Percentiles rank a stretch among this genome's conserved stretches.
Evolutionary conservation across 2,888 invertebrate species (phyloP).

Genomic region (Mechanitis mazaeus): DNA sequence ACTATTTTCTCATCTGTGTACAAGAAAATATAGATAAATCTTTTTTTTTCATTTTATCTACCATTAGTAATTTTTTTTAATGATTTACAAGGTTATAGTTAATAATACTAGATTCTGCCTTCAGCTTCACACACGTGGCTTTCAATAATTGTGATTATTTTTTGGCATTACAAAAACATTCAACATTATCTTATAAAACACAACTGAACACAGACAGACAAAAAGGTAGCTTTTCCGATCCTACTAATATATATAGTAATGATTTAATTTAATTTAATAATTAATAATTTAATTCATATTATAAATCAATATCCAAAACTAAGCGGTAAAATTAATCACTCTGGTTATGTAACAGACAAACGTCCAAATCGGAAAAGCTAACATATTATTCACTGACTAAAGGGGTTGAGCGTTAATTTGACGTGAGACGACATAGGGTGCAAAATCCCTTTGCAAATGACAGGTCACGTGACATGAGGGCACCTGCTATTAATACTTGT

Average conservation of each 20-base stretch:
- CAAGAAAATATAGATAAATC: not conserved
- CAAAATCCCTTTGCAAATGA: slow-evolving; percentile 58
- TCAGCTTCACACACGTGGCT: too few relatives aligned
- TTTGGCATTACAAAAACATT: too few relatives aligned
- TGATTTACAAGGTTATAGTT: too few relatives aligned
- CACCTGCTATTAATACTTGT: slow-evolving; percentile 1
- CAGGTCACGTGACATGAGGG: slow-evolving; percentile 51
- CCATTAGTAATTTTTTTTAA: not conserved
- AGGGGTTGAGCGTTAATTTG: slow-evolving; percentile 55
- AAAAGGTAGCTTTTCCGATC: too few relatives aligned
- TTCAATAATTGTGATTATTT: too few relatives aligned
- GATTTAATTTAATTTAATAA: not conserved
- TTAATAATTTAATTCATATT: slow-evolving; percentile 1
- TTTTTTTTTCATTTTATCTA: too few relatives aligned
- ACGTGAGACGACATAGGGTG: slow-evolving; percentile 47
- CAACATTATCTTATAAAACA: too few relatives aligned
- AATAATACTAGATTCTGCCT: too few relatives aligned
- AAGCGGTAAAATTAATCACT: not conserved
- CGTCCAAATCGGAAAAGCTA: slow-evolving; percentile 29
- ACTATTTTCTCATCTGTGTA: slow-evolving; percentile 36
- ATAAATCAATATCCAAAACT: slow-evolving; percentile 6
- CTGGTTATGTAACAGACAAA: slow-evolving; percentile 11
- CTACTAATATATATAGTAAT: too few relatives aligned
- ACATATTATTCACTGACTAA: slow-evolving; percentile 30
- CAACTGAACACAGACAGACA: too few relatives aligned